phyloP scores from a whole-genome alignment of 1,140 invertebrate species.

The fruit fly (Drosophila melanogaster) region Release_6_plus_ISO1_MT NC_004354.4:4021501-4022000 shows the following conservation, averaged over 20 bases:
- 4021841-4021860: constrained; percentile 4
- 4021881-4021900: background rate
- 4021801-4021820: constrained; percentile 42
- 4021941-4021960: background rate
- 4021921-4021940: constrained; percentile 15
- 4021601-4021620: background rate
- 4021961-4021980: constrained; percentile 35
- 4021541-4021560: constrained; percentile 79
- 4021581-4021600: constrained; percentile 28
- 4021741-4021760: constrained; percentile 61
- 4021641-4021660: constrained; percentile 11
- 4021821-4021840: constrained; percentile 51
- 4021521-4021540: constrained; percentile 59
- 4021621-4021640: background rate
- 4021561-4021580: constrained; percentile 66
- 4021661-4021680: constrained; percentile 34
- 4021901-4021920: constrained; percentile 1
- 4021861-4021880: background rate
- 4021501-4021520: constrained; percentile 7
- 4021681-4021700: constrained; percentile 80
- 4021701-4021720: constrained; percentile 85
- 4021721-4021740: constrained; percentile 77
- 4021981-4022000: constrained; percentile 50
- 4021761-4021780: constrained; percentile 26
- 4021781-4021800: constrained; percentile 42